A percentile compares a stretch with the other conserved stretches of the same genome.
These are phyloP conservation scores for Morus bassanus DNA, from an alignment of 2,797 vertebrate genomes.

Conservation along the genomic window DNA sequence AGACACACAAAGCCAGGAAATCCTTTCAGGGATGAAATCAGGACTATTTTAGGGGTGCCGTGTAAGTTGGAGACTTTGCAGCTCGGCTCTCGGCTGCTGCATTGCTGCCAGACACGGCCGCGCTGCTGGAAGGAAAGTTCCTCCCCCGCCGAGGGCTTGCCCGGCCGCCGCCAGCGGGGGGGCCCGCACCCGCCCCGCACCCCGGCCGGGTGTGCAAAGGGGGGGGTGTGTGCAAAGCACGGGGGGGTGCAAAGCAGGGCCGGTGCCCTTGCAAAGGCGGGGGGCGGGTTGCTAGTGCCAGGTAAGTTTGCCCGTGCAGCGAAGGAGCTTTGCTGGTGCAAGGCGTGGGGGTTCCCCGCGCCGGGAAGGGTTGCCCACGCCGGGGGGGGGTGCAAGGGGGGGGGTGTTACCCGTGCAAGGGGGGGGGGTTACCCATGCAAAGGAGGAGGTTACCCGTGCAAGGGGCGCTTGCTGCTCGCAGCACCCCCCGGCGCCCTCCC, in stretches of 20 bases:
- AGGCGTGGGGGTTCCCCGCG: not conserved
- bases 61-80: slow-evolving; percentile 35
- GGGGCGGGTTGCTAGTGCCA: not conserved
- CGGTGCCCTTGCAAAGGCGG: not conserved
- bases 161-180: not conserved
- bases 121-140: not conserved
- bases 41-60: slow-evolving; percentile 41
- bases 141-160: not conserved
- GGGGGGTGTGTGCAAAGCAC: not conserved
- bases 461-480: not conserved
- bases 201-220: not conserved
- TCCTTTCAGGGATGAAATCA: slow-evolving; percentile 59
- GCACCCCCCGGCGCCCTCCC: not conserved
- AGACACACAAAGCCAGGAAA: slow-evolving; percentile 56
- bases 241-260: not conserved
- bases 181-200: not conserved
- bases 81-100: not conserved
- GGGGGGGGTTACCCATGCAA: no score
- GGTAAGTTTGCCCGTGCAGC: not conserved
- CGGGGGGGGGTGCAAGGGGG: no score
- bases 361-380: not conserved
- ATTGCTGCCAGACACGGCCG: slow-evolving; percentile 14
- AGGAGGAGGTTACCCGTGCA: no score
- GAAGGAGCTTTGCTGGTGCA: not conserved
- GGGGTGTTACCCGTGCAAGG: not conserved